These are phyloP conservation scores for Alouatta caraya DNA, from an alignment of 2,797 vertebrate species.

Conservation along the genomic window DNA sequence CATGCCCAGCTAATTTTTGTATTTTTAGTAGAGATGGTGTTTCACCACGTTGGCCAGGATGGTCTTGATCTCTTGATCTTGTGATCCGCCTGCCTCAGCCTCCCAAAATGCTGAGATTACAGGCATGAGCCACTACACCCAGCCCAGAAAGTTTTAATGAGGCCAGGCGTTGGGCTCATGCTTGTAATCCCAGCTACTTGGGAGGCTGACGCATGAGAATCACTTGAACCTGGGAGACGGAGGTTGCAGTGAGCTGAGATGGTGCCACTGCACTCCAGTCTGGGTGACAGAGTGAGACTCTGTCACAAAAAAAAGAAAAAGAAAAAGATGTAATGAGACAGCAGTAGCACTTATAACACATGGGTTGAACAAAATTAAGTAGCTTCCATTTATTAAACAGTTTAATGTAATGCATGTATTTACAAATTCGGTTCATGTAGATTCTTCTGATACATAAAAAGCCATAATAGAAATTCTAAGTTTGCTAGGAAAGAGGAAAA, in stretches of 20 bases:
- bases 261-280: neutral
- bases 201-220: neutral
- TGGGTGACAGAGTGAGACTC: neutral
- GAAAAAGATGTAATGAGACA: neutral
- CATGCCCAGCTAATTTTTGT: too few relatives aligned
- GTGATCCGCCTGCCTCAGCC: too few relatives aligned
- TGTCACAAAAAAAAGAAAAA: neutral
- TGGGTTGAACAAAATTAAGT: constrained; percentile 8
- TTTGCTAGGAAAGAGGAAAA: constrained; percentile 55
- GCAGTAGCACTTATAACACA: neutral
- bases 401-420: constrained; percentile 26
- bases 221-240: neutral
- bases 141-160: neutral
- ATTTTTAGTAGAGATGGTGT: too few relatives aligned
- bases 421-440: neutral
- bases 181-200: neutral
- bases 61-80: too few relatives aligned
- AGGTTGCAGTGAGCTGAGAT: neutral
- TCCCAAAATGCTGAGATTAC: too few relatives aligned
- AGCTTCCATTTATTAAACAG: constrained; percentile 25
- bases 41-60: too few relatives aligned
- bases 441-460: constrained; percentile 62
- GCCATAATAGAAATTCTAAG: constrained; percentile 61
- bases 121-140: too few relatives aligned
- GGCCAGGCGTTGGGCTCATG: neutral